Conservation (phyloP, 2,888 invertebrate genomes). For the Volucella bombylans region DNA sequence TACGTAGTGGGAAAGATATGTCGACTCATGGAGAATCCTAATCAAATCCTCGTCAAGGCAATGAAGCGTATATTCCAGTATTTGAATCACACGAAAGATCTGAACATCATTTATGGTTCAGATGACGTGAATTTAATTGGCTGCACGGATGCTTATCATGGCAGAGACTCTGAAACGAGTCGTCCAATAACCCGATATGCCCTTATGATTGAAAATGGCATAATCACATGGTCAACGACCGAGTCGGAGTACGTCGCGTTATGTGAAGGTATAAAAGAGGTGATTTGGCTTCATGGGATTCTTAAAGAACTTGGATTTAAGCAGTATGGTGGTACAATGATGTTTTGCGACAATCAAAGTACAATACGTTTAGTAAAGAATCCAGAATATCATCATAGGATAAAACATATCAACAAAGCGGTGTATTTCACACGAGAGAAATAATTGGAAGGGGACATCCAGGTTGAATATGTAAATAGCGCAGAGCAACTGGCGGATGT, state of each 20-base stretch:
- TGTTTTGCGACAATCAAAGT: too few species aligned
- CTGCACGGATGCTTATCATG: slow-evolving; percentile 23
- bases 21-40: too few species aligned
- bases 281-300: slow-evolving; percentile 60
- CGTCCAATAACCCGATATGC: slow-evolving; percentile 63
- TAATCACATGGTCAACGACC: slow-evolving; percentile 63
- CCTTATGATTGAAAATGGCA: slow-evolving; percentile 40
- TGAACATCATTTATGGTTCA: slow-evolving; percentile 9
- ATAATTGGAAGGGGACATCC: too few species aligned
- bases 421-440: too few species aligned
- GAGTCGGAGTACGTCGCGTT: slow-evolving; percentile 34
- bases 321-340: slow-evolving; percentile 19
- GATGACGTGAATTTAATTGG: neutral
- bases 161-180: slow-evolving; percentile 20
- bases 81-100: slow-evolving; percentile 10
- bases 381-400: too few species aligned
- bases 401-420: too few species aligned
- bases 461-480: too few species aligned
- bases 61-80: slow-evolving; percentile 20
- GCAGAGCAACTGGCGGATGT: too few species aligned
- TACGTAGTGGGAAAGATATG: too few species aligned
- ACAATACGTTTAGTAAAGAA: too few species aligned
- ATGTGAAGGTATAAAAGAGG: slow-evolving; percentile 72
- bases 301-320: slow-evolving; percentile 26
- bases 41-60: neutral